phyloP scores from a whole-genome alignment of 2,113 vertebrate genomes.

The Elephantulus edwardii region DNA sequence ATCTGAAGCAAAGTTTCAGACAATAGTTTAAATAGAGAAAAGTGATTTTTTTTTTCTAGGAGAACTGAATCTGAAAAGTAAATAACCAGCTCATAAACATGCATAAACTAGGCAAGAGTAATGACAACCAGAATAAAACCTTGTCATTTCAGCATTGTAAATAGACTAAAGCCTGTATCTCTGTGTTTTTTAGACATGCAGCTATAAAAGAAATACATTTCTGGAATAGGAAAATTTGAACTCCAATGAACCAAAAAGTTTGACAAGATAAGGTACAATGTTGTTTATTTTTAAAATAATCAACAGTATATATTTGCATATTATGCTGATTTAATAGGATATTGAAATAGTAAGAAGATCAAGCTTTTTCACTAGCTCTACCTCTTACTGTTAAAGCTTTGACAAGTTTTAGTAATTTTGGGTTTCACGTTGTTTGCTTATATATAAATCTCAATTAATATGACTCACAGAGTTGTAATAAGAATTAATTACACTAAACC shows the following conservation, averaged over 20 bases:
- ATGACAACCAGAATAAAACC: not conserved
- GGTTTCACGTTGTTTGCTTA: not conserved
- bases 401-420: not conserved
- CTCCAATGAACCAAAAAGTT: not conserved
- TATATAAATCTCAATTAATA: not conserved
- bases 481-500: conserved; percentile 11
- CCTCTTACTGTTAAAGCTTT: not conserved
- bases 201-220: not conserved
- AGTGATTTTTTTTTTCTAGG: not conserved
- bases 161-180: not conserved
- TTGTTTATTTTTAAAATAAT: not conserved
- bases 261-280: not conserved
- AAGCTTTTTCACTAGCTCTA: not conserved
- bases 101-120: not conserved
- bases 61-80: not conserved
- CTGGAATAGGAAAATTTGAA: not conserved
- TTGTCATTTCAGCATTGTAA: not conserved
- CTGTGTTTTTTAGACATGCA: not conserved
- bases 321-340: not conserved
- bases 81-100: not conserved
- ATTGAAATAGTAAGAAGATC: not conserved
- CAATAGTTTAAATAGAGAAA: not conserved
- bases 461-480: not conserved
- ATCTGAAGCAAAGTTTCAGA: not conserved
- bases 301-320: not conserved